These are phyloP conservation scores for Pipistrellus kuhlii DNA, from an alignment of 2,797 vertebrate species.

Conservation along the genomic window DNA sequence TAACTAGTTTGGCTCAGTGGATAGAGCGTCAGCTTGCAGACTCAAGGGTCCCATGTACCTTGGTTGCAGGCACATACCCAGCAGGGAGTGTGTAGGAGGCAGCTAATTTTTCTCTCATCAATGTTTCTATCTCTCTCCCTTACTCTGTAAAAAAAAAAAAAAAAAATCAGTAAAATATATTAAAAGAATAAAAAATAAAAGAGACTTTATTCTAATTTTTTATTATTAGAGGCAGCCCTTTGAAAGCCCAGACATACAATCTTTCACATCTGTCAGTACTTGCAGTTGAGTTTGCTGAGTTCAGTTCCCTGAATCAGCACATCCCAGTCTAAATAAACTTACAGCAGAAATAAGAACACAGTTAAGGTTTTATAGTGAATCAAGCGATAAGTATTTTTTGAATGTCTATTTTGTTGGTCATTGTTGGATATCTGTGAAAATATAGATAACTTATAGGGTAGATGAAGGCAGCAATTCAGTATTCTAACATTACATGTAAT, in stretches of 20 bases:
- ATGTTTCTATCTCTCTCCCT: no score
- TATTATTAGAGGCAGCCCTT: neutral
- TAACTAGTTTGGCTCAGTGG: no score
- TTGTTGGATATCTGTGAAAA: neutral
- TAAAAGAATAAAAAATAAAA: neutral
- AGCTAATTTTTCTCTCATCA: no score
- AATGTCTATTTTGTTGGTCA: neutral
- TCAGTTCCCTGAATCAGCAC: neutral
- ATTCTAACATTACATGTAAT: neutral
- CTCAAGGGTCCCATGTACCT: no score
- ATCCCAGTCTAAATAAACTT: neutral
- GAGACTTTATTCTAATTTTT: neutral
- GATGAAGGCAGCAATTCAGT: slow-evolving; percentile 41
- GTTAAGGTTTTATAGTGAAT: neutral
- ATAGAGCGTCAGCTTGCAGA: no score
- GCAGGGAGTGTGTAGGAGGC: no score
- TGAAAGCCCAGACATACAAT: neutral
- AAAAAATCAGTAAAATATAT: no score
- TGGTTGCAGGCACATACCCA: no score
- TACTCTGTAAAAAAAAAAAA: neutral
- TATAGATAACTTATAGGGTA: neutral
- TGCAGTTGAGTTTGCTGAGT: slow-evolving; percentile 12
- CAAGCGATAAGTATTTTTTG: neutral
- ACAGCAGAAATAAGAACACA: neutral
- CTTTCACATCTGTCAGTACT: neutral